Conservation (phyloP, 2,113 vertebrate genomes). For the Corythornis cristatus region DNA sequence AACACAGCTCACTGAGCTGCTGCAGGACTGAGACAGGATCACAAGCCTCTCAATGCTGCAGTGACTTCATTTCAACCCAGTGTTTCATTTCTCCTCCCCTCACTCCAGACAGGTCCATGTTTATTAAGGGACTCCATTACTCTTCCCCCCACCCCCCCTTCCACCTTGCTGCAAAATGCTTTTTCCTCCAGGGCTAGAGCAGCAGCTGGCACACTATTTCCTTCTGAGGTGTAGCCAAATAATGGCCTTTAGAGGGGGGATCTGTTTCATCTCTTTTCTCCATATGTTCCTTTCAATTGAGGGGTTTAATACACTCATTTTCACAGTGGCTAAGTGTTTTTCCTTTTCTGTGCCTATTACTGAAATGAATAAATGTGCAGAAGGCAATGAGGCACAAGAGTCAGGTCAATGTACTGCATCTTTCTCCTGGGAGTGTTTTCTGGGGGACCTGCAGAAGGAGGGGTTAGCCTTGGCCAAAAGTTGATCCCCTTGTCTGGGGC, state of each 20-base stretch:
- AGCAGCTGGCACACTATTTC: conserved; percentile 58
- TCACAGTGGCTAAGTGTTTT: conserved; percentile 44
- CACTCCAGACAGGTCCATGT: not conserved
- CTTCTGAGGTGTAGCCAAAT: conserved; percentile 57
- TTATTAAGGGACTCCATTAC: conserved; percentile 29
- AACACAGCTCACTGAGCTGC: not conserved
- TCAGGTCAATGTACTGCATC: not conserved
- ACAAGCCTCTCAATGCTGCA: not conserved
- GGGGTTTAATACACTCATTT: conserved; percentile 37
- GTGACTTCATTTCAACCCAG: not conserved
- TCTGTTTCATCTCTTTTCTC: conserved; percentile 48
- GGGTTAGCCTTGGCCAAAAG: not conserved
- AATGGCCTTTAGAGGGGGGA: conserved; percentile 28
- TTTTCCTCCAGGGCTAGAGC: conserved; percentile 17
- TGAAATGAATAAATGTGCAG: conserved; percentile 25
- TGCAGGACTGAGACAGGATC: not conserved
- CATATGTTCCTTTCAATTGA: conserved; percentile 43
- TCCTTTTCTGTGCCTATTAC: not conserved
- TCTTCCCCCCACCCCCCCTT: not conserved
- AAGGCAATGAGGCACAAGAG: not conserved
- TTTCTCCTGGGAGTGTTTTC: not conserved
- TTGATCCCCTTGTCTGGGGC: not conserved
- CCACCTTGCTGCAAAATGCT: not conserved
- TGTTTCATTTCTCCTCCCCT: not conserved
- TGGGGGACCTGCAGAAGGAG: not conserved